These are phyloP conservation scores for Crocuta crocuta DNA, from an alignment of 2,113 vertebrate species.

Conservation along the genomic window DNA sequence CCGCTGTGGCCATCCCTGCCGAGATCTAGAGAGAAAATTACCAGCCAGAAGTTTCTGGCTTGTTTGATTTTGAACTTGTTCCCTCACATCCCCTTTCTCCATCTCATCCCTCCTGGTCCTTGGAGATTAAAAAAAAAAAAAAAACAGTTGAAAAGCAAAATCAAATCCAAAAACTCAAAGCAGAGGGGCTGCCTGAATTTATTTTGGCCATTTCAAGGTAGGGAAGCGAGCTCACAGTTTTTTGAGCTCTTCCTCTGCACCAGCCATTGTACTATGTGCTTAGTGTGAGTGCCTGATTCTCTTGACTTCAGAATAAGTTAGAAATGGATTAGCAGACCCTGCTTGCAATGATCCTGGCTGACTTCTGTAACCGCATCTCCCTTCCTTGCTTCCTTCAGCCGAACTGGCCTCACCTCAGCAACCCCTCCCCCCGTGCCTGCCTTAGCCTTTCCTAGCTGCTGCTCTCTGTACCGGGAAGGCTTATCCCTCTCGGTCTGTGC, in stretches of 20 bases:
- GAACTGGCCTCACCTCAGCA: background rate
- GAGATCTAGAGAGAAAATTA: background rate
- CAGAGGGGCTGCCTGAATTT: background rate
- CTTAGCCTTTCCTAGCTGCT: background rate
- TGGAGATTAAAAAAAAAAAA: too few relatives aligned
- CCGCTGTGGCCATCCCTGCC: background rate
- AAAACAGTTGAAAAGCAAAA: background rate
- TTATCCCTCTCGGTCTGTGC: background rate
- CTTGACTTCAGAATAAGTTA: background rate
- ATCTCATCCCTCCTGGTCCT: accelerated
- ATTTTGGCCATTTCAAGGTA: background rate
- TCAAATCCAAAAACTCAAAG: background rate
- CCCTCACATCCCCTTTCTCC: background rate
- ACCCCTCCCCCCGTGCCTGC: too few relatives aligned
- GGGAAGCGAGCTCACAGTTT: background rate
- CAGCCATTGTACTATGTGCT: background rate
- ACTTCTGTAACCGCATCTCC: background rate
- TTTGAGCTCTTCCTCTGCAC: background rate
- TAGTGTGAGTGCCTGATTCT: background rate
- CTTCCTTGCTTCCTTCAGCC: background rate
- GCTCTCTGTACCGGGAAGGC: background rate
- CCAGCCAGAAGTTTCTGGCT: background rate
- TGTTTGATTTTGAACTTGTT: background rate
- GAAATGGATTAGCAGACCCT: background rate
- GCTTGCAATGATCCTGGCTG: background rate